A percentile compares a stretch with the other conserved stretches of the same genome.
These are phyloP conservation scores for Drepana arcuata DNA, from an alignment of 1,140 invertebrate species.

Conservation along the genomic window DNA sequence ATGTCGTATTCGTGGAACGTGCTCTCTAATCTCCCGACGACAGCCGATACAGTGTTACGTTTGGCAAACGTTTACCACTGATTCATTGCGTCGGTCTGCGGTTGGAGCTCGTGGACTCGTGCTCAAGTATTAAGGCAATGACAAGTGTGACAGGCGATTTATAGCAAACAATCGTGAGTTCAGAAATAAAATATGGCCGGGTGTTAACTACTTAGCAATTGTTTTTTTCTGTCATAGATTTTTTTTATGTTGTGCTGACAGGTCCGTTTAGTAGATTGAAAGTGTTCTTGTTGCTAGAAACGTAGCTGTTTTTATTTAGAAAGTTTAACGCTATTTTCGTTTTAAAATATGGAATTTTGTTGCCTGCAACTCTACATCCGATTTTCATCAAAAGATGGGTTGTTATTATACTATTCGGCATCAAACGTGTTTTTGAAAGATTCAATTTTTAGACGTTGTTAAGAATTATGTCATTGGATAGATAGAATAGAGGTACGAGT, in stretches of 20 bases:
- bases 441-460: no score
- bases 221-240: conserved; percentile 1
- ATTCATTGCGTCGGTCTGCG: conserved; percentile 25
- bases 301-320: no score
- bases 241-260: conserved; percentile 1
- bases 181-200: conserved; percentile 9
- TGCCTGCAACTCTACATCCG: no score
- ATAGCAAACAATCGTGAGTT: conserved; percentile 40
- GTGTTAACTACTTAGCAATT: conserved; percentile 6
- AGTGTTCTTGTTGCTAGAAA: no score
- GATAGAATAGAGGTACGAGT: no score
- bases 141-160: conserved; percentile 47
- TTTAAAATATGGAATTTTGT: no score
- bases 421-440: no score
- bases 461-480: no score
- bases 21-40: conserved; percentile 39
- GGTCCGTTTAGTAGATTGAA: no score
- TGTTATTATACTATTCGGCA: no score
- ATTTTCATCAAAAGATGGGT: no score
- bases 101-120: conserved; percentile 20
- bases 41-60: conserved; percentile 28
- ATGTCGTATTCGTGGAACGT: conserved; percentile 41
- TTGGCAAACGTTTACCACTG: conserved; percentile 28
- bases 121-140: conserved; percentile 39
- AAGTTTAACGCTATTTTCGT: no score